Evolutionary conservation across 53 echinoderm and acorn worm genomes (phyloP).

Genomic region (Luidia sarsii): DNA sequence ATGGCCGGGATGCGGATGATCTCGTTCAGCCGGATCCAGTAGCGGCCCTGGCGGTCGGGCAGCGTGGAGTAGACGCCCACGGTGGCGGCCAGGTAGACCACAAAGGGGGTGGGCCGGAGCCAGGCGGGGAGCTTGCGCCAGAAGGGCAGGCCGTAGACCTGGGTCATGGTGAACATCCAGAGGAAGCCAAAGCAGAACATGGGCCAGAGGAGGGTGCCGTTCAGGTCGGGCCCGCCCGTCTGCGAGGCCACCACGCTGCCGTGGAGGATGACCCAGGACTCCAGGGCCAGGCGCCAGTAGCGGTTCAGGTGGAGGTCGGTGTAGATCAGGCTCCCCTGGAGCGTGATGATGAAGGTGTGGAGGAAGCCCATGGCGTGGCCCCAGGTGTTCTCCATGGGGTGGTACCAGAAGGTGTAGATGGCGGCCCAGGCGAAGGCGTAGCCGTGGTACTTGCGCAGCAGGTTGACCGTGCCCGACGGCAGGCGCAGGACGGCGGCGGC

Average conservation of each 20-base stretch:
- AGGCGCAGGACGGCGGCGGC: constrained; percentile 62
- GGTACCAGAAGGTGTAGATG: constrained; percentile 92
- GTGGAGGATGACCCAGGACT: constrained; percentile 80
- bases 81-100: constrained; percentile 34
- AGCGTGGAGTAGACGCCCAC: constrained; percentile 48
- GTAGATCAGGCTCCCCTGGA: constrained; percentile 89
- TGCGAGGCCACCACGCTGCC: constrained; percentile 72
- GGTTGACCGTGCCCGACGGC: constrained; percentile 57
- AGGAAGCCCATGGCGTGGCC: constrained; percentile 77
- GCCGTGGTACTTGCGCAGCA: constrained; percentile 81
- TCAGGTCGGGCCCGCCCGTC: constrained; percentile 72
- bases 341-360: constrained; percentile 84
- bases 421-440: constrained; percentile 87
- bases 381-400: constrained; percentile 91
- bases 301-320: constrained; percentile 83
- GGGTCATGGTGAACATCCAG: constrained; percentile 79
- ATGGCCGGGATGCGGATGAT: constrained; percentile 76
- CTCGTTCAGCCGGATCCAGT: constrained; percentile 73
- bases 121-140: constrained; percentile 69
- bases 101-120: constrained; percentile 63
- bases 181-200: constrained; percentile 92
- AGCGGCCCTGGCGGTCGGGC: constrained; percentile 60
- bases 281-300: constrained; percentile 74
- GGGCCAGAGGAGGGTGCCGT: constrained; percentile 75
- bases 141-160: constrained; percentile 76